A percentile compares a stretch with the other conserved stretches of the same genome.
phyloP scores from a whole-genome alignment of 2,113 vertebrate species.

The Boulengerochromis microlepis region DNA sequence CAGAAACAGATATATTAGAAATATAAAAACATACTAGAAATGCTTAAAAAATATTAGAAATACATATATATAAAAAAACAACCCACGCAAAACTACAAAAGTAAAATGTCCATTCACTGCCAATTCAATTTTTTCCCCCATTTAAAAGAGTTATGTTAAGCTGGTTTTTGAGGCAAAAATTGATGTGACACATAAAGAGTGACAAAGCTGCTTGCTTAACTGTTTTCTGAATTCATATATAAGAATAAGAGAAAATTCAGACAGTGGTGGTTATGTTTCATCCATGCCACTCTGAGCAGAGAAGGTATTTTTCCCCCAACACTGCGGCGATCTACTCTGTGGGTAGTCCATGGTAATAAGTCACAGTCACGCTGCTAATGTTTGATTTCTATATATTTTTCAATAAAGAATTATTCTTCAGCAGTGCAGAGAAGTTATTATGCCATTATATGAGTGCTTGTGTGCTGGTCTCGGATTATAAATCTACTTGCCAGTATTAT shows the following conservation, averaged over 20 bases:
- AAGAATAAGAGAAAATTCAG: neutral
- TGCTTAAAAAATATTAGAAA: neutral
- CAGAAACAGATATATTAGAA: neutral
- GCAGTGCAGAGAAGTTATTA: neutral
- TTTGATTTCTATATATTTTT: neutral
- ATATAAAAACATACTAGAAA: neutral
- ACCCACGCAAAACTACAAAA: neutral
- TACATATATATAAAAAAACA: neutral
- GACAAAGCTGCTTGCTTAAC: neutral
- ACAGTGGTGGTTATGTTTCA: neutral
- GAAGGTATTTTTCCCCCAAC: neutral
- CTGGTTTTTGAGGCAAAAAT: neutral
- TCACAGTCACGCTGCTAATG: neutral
- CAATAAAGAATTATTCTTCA: neutral
- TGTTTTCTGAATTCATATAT: neutral
- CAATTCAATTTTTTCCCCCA: neutral
- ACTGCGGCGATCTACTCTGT: neutral
- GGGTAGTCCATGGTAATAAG: neutral
- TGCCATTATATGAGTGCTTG: neutral
- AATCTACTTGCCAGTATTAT: neutral
- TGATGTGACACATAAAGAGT: neutral
- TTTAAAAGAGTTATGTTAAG: neutral
- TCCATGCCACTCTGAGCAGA: neutral
- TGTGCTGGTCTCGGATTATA: neutral
- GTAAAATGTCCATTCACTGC: slow-evolving; percentile 1